These are phyloP conservation scores for Leuctra nigra DNA, from an alignment of 2,888 invertebrate species.

Conservation along the genomic window DNA sequence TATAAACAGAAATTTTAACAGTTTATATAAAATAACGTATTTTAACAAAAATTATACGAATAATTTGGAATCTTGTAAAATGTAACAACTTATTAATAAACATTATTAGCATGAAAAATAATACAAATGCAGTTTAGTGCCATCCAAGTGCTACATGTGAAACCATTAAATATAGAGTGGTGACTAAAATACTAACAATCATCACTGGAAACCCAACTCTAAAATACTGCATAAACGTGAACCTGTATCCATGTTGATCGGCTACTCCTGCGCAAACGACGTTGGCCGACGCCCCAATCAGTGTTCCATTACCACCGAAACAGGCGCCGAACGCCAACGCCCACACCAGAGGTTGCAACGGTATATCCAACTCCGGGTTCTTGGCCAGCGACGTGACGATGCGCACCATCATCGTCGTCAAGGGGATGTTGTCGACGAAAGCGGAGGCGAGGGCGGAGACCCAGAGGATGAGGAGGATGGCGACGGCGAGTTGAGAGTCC, in stretches of 20 bases:
- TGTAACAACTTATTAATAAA: too few species aligned
- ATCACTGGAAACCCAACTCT: too few species aligned
- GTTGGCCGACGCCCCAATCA: constrained; percentile 88
- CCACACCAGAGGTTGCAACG: constrained; percentile 77
- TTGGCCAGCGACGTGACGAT: constrained; percentile 66
- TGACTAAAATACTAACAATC: too few species aligned
- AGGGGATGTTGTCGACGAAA: constrained; percentile 87
- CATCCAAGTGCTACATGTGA: too few species aligned
- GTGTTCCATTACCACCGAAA: constrained; percentile 88
- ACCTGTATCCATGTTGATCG: constrained; percentile 84
- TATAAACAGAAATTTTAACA: too few species aligned
- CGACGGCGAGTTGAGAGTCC: constrained; percentile 60
- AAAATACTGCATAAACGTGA: constrained; percentile 80
- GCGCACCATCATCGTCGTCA: constrained; percentile 88
- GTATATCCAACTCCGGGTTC: constrained; percentile 61
- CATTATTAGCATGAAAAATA: too few species aligned
- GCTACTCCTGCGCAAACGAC: constrained; percentile 93
- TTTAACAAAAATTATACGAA: too few species aligned
- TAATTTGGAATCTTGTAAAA: too few species aligned
- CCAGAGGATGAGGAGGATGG: constrained; percentile 76
- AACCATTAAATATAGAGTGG: too few species aligned
- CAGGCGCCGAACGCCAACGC: constrained; percentile 87
- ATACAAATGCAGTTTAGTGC: too few species aligned
- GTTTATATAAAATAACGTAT: too few species aligned
- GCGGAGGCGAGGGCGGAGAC: constrained; percentile 81